phyloP scores from a whole-genome alignment of 2,888 invertebrate genomes.

The Molanna angustata region DNA sequence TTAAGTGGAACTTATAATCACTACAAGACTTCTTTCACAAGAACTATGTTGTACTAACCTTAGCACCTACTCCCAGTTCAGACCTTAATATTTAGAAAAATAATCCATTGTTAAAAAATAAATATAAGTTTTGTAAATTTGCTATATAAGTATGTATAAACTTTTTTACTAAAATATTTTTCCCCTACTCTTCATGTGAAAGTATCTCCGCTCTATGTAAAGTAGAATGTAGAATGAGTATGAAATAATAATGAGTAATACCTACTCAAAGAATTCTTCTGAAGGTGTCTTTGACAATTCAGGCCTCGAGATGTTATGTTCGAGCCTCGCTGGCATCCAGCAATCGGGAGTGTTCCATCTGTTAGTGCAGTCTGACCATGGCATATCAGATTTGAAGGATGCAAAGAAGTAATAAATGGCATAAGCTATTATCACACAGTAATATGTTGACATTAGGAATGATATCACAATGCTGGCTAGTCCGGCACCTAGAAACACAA shows the following conservation, averaged over 20 bases:
- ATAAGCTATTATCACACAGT: conserved; percentile 94
- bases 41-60: no score
- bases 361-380: conserved; percentile 87
- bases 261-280: conserved; percentile 87
- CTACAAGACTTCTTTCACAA: no score
- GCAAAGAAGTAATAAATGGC: conserved; percentile 91
- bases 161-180: no score
- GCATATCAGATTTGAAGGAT: conserved; percentile 81
- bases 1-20: no score
- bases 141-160: no score
- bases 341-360: conserved; percentile 83
- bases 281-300: conserved; percentile 78
- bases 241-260: background rate
- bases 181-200: no score
- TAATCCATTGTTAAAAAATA: no score
- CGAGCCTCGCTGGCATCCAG: conserved; percentile 66
- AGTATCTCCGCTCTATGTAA: no score
- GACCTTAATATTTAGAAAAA: no score
- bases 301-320: conserved; percentile 62
- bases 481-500: conserved; percentile 74
- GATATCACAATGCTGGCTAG: conserved; percentile 92
- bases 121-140: no score
- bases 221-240: no score
- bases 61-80: no score
- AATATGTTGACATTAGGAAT: conserved; percentile 92